These are phyloP conservation scores for Phortica okadai DNA, from an alignment of 2,888 invertebrate genomes.

Conservation along the genomic window DNA sequence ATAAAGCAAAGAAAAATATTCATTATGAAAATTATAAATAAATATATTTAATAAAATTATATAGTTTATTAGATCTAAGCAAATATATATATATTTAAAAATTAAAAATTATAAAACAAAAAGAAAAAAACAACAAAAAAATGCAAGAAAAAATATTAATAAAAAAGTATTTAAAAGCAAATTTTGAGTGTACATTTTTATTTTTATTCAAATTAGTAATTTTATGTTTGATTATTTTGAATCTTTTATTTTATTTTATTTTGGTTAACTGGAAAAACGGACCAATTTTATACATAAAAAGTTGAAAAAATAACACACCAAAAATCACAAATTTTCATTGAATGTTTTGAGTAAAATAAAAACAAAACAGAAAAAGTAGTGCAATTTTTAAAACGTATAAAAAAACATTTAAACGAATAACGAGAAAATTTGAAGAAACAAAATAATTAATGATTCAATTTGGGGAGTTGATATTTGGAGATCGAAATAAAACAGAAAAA, in stretches of 20 bases:
- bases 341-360: slow-evolving; percentile 7
- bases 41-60: slow-evolving; percentile 36
- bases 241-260: slow-evolving; percentile 49
- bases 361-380: slow-evolving; percentile 49
- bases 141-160: slow-evolving; percentile 54
- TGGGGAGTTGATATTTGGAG: not conserved
- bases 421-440: slow-evolving; percentile 26
- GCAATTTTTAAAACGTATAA: slow-evolving; percentile 59
- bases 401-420: slow-evolving; percentile 20
- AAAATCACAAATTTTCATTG: not conserved
- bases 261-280: slow-evolving; percentile 65
- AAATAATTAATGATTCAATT: not conserved
- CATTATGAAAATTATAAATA: slow-evolving; percentile 36
- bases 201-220: slow-evolving; percentile 36
- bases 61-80: slow-evolving; percentile 47
- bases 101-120: slow-evolving; percentile 47
- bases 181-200: slow-evolving; percentile 49
- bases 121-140: slow-evolving; percentile 53
- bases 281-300: slow-evolving; percentile 70
- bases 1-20: slow-evolving; percentile 40
- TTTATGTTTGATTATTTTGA: slow-evolving; percentile 43
- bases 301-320: slow-evolving; percentile 50
- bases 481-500: too few relatives aligned
- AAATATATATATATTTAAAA: slow-evolving; percentile 54
- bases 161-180: slow-evolving; percentile 56